Conservation (phyloP, 2,797 vertebrate genomes). For the Chrosomus eos region DNA sequence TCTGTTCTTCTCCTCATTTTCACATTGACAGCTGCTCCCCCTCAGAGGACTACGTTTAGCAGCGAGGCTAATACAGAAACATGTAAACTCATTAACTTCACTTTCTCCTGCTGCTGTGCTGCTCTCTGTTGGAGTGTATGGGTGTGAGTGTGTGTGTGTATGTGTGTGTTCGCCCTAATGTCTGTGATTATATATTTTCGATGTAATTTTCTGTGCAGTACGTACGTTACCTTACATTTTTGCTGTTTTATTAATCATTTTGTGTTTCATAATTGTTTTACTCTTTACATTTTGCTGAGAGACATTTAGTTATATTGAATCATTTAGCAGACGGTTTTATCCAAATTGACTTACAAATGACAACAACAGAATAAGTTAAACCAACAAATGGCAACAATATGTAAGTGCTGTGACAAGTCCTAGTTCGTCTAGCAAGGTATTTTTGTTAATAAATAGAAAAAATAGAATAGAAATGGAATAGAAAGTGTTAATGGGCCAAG, state of each 20-base stretch:
- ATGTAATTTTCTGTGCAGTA: background rate
- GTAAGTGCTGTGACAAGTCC: background rate
- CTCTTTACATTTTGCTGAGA: background rate
- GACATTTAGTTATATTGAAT: background rate
- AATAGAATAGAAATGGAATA: background rate
- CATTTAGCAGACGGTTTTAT: background rate
- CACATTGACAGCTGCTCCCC: slow-evolving; percentile 42
- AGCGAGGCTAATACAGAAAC: slow-evolving; percentile 44
- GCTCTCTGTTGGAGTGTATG: background rate
- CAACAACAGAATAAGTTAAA: background rate
- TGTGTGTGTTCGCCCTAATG: background rate
- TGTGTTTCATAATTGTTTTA: background rate
- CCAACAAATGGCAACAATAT: background rate
- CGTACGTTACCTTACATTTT: background rate
- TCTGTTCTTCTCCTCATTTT: slow-evolving; percentile 47
- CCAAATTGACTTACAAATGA: background rate
- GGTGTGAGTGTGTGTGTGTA: background rate
- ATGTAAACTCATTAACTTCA: slow-evolving; percentile 44
- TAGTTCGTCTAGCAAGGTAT: background rate
- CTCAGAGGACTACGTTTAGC: slow-evolving; percentile 44
- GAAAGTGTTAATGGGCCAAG: background rate
- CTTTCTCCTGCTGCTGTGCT: slow-evolving; percentile 7
- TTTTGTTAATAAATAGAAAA: background rate
- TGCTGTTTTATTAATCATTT: background rate
- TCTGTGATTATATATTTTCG: slow-evolving; percentile 9